A percentile compares a stretch with the other conserved stretches of the same genome.
phyloP scores from a whole-genome alignment of 2,797 vertebrate species.

The Mus minutoides region DNA sequence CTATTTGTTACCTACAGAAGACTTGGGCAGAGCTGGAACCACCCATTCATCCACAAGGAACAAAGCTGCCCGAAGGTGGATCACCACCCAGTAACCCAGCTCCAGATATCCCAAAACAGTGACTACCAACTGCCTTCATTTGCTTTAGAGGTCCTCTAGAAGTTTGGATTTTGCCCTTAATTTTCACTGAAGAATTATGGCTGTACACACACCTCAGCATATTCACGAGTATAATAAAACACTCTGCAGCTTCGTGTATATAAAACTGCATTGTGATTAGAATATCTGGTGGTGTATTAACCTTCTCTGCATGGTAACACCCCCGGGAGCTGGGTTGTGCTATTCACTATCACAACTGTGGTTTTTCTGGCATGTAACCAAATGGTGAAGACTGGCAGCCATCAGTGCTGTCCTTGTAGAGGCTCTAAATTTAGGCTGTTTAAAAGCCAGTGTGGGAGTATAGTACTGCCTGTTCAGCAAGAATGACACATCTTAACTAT shows the following conservation, averaged over 20 bases:
- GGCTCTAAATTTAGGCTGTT: slow-evolving; percentile 36
- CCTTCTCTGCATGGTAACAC: not conserved
- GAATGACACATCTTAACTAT: not conserved
- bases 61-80: not conserved
- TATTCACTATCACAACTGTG: not conserved
- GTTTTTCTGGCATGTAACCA: not conserved
- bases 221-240: not conserved
- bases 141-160: not conserved
- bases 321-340: not conserved
- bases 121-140: not conserved
- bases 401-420: not conserved
- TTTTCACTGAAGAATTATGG: not conserved
- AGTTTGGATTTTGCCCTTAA: not conserved
- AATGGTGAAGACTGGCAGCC: not conserved
- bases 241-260: not conserved
- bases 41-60: not conserved
- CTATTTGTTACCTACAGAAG: not conserved
- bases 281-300: not conserved
- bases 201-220: not conserved
- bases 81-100: not conserved
- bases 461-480: not conserved
- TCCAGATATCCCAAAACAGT: not conserved
- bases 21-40: not conserved
- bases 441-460: not conserved
- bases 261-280: not conserved